These are phyloP conservation scores for Campopleginae sp. DNA, from an alignment of 2,888 invertebrate species.

Conservation along the genomic window DNA sequence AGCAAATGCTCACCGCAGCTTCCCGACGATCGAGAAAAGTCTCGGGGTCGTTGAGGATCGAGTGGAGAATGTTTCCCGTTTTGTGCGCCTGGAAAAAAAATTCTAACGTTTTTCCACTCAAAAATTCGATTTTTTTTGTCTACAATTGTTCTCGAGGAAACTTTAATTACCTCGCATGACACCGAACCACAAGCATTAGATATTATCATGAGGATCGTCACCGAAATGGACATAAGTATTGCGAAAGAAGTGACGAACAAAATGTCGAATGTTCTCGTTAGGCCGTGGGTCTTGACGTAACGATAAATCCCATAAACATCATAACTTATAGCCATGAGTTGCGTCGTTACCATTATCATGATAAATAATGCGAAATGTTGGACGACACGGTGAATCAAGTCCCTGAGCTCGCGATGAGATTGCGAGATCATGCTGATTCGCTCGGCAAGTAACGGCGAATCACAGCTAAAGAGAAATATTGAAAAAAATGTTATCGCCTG, in stretches of 20 bases:
- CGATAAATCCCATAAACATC: slow-evolving; percentile 24
- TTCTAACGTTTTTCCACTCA: neutral
- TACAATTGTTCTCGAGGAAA: neutral
- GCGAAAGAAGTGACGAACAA: neutral
- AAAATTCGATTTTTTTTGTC: neutral
- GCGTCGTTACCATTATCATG: neutral
- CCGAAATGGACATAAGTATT: neutral
- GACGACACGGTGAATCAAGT: slow-evolving; percentile 9
- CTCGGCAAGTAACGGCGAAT: neutral
- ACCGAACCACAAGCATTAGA: slow-evolving; percentile 38
- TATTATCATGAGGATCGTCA: neutral
- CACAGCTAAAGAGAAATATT: neutral
- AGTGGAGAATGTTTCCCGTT: slow-evolving; percentile 40
- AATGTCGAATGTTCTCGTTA: neutral
- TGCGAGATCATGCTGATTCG: slow-evolving; percentile 37
- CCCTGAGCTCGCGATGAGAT: slow-evolving; percentile 55
- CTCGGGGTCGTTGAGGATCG: slow-evolving; percentile 19
- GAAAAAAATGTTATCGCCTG: neutral
- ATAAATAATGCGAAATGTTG: slow-evolving; percentile 26
- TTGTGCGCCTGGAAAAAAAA: slow-evolving; percentile 44
- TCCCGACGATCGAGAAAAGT: slow-evolving; percentile 1
- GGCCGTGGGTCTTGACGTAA: neutral
- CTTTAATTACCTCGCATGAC: neutral
- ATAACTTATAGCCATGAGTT: neutral
- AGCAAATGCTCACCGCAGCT: slow-evolving; percentile 19